phyloP scores from a whole-genome alignment of 2,888 invertebrate genomes.

The Aporophyla nigra region DNA sequence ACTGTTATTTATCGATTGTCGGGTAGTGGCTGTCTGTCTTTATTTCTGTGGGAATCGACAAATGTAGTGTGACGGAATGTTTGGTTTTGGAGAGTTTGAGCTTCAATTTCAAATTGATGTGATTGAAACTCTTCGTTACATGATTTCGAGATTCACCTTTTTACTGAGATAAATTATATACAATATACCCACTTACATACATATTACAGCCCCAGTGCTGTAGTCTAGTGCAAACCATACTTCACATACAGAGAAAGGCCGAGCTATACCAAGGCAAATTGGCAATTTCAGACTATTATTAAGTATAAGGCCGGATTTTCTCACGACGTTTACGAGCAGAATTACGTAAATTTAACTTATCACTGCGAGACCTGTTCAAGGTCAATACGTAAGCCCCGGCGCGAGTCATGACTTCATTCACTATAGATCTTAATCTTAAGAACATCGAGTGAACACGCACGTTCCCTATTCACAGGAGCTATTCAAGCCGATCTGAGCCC shows the following conservation, averaged over 20 bases:
- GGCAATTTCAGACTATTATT: background rate
- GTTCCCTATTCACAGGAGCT: constrained; percentile 14
- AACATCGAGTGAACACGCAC: constrained; percentile 12
- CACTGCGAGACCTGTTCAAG: background rate
- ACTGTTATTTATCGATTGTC: constrained; percentile 49
- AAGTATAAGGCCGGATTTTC: background rate
- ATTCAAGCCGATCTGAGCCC: constrained; percentile 7
- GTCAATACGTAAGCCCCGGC: background rate
- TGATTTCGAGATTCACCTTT: background rate
- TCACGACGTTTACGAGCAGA: background rate
- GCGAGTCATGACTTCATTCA: background rate
- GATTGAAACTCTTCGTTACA: background rate
- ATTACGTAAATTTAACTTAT: background rate
- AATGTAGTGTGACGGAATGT: background rate
- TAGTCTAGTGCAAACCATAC: too few relatives aligned
- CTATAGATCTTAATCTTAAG: background rate
- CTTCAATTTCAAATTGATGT: background rate
- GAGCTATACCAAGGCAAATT: background rate
- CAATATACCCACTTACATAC: too few relatives aligned
- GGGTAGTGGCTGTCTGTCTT: constrained; percentile 21
- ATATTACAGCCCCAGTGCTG: background rate
- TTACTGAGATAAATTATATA: too few relatives aligned
- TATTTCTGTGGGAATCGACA: background rate
- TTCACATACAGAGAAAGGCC: too few relatives aligned
- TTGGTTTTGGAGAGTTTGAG: background rate